These are phyloP conservation scores for Lapara coniferarum DNA, from an alignment of 2,888 invertebrate genomes.

Conservation along the genomic window DNA sequence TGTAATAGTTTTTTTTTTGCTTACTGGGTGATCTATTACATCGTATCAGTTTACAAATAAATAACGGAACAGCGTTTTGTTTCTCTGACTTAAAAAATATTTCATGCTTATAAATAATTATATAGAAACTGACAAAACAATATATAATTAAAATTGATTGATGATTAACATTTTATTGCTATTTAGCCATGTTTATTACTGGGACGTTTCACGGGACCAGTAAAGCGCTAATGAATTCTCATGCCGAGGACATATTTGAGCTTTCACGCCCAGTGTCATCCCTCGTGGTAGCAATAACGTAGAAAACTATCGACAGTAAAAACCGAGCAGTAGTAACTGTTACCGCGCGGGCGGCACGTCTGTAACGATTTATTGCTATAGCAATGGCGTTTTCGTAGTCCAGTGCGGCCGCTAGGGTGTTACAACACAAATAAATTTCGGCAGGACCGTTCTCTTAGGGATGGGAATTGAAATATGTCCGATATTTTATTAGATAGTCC, in stretches of 20 bases:
- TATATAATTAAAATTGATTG: no score
- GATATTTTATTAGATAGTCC: conserved; percentile 67
- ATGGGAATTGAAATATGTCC: conserved; percentile 68
- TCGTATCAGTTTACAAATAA: no score
- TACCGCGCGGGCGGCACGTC: conserved; percentile 55
- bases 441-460: conserved; percentile 60
- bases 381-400: conserved; percentile 66
- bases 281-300: conserved; percentile 46
- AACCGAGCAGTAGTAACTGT: conserved; percentile 52
- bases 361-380: conserved; percentile 70
- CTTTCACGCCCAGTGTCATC: conserved; percentile 35
- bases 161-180: no score
- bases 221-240: conserved; percentile 14
- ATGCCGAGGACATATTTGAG: conserved; percentile 31
- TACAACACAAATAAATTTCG: conserved; percentile 73
- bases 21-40: no score
- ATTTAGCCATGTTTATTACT: background rate
- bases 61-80: no score
- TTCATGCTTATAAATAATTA: no score
- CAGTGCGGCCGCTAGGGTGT: conserved; percentile 59
- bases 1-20: no score
- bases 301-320: conserved; percentile 66
- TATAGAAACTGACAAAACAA: no score
- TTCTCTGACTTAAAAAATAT: no score
- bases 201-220: background rate